phyloP scores from a whole-genome alignment of 1,140 invertebrate species.

The Zaprionus davidi region DNA sequence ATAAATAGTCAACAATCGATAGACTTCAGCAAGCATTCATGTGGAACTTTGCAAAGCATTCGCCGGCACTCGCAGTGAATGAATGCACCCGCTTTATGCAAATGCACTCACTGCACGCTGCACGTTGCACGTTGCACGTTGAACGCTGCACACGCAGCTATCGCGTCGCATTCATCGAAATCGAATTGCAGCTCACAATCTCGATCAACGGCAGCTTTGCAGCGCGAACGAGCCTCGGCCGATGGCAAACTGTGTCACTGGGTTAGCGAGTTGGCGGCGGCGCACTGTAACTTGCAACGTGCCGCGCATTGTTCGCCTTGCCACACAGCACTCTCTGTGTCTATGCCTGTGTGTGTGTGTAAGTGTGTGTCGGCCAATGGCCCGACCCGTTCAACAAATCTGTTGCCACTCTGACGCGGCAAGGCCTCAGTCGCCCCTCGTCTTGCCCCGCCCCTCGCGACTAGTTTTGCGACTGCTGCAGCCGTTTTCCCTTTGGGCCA shows the following conservation, averaged over 20 bases:
- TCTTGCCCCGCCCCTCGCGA: constrained; percentile 2
- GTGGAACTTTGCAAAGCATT: neutral
- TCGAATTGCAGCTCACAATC: constrained; percentile 36
- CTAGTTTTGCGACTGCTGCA: constrained; percentile 47
- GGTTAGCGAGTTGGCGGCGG: constrained; percentile 50
- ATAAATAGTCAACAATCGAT: neutral
- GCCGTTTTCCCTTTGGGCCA: constrained; percentile 74
- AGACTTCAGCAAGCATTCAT: neutral
- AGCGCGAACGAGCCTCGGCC: neutral
- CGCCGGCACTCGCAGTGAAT: neutral
- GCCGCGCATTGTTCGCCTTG: constrained; percentile 26
- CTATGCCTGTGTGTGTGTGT: neutral
- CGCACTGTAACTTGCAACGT: constrained; percentile 19
- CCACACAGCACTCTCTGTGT: neutral
- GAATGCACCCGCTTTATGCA: neutral
- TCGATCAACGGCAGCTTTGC: constrained; percentile 6
- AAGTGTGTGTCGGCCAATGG: constrained; percentile 18
- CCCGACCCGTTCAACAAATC: constrained; percentile 30
- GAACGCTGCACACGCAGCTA: constrained; percentile 7
- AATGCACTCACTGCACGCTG: neutral
- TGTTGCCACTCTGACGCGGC: constrained; percentile 41
- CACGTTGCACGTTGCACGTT: neutral
- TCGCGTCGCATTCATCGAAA: constrained; percentile 19
- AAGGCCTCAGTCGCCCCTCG: constrained; percentile 25
- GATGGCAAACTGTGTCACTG: constrained; percentile 68